Evolutionary conservation across 2,113 vertebrate genomes (phyloP), one percentile per base, ranked within the genome.

Genomic region (Scatophagus argus): DNA sequence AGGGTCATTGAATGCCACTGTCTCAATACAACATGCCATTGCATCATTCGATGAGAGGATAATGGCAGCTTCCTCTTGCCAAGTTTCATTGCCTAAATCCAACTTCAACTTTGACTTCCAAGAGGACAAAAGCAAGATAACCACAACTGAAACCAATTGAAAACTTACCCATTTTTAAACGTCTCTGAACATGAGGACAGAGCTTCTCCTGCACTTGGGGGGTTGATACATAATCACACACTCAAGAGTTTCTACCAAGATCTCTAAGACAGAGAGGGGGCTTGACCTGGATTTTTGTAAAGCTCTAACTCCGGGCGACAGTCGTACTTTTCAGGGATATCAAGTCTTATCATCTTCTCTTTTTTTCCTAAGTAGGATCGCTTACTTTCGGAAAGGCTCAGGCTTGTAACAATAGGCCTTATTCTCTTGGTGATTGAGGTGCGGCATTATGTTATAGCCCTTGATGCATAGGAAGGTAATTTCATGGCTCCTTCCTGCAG

Each of bases 401-500:
- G 38, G 68, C 68, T 85, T 74, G 69, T 75, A 86, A 91, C 82
- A 89, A 88, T 85, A 74, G 79, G 79, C 72, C 75, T 90, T 84
- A 89, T 85, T 91, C 90, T 88, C 84, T 46, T 25, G 59, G 76
- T 84, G 84, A 91, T 84, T 88, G 73, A 88, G 83, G 85, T 83
- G 82, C 69, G n/a, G 84, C 75, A 93, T 91, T 87, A 87, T 62
- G 81, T 82, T 60, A 60, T 55, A 71, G 73, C 46, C 82, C 87
- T 44, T 52, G 84, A 91, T 88, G 85, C 85, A 88, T 68, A 77
- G 74, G 82, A 86, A 92, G 88, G 89, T 92, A 87, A 93, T 92
- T 93, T 92, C 88, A 93, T 91, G 86, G 89, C 89, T 92, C 77
- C 88, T 87, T 94, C 87, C 85, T 87, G 82, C 85, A 93, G 87